Percentiles rank a stretch among this genome's conserved stretches.
phyloP scores from a whole-genome alignment of 1,140 invertebrate genomes.

The Nasonia longicornis region DNA sequence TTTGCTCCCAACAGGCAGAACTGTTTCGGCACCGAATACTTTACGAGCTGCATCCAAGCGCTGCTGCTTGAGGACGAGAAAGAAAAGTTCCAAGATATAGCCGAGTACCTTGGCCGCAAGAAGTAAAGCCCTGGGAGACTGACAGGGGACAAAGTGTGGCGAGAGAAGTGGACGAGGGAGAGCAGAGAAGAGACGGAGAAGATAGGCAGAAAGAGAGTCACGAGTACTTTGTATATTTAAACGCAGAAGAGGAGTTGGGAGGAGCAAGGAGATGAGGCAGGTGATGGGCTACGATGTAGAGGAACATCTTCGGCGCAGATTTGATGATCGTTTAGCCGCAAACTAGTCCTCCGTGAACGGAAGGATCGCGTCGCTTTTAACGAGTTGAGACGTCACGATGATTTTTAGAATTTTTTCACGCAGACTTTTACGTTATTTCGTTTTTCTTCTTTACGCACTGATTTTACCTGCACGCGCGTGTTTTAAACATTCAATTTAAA shows the following conservation, averaged over 20 bases:
- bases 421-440: background rate
- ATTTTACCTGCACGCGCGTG: no score
- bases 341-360: background rate
- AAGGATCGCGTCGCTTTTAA: background rate
- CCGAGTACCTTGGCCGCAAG: slow-evolving; percentile 72
- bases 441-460: background rate
- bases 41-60: slow-evolving; percentile 74
- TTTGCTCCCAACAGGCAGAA: slow-evolving; percentile 67
- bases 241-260: background rate
- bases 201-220: background rate
- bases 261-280: background rate
- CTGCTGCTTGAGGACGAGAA: slow-evolving; percentile 73
- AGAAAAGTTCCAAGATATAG: slow-evolving; percentile 73
- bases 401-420: background rate
- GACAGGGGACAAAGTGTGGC: slow-evolving; percentile 22
- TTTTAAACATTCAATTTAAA: no score
- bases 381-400: background rate
- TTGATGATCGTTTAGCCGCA: background rate
- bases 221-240: slow-evolving; percentile 23
- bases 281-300: slow-evolving; percentile 6
- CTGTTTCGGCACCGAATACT: slow-evolving; percentile 75
- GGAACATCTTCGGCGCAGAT: background rate
- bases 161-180: slow-evolving; percentile 18
- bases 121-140: slow-evolving; percentile 59
- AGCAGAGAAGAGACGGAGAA: slow-evolving; percentile 11